Base-by-base conservation (phyloP, 1,140 invertebrate genomes). In the Pseudomyrmex flavicornis region DNA sequence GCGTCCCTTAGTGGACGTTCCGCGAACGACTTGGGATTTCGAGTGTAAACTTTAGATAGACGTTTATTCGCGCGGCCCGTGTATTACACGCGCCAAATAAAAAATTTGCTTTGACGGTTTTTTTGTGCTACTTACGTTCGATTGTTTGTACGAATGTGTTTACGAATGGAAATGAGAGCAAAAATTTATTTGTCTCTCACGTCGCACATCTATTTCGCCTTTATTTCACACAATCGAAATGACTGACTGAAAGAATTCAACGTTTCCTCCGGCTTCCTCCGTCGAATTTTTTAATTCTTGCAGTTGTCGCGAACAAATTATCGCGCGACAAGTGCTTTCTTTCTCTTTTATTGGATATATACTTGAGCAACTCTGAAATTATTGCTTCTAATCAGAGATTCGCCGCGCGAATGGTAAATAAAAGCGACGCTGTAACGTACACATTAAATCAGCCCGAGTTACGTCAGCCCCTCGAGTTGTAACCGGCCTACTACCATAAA, bases 401-500 rank as follows among this genome's bases (percentile, higher is more conserved):
- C 88, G 80, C 77, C 74, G 76, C 73, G 85, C 83, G 84, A 87
- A 84, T 86, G 72, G 83, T 74, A 90, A 88, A 90, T 86, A 89
- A 88, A 89, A 88, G 35, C 58, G 61, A 52, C 48, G 58, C 44
- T 59, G 83, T 61, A 63, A 73, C 86, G 83, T 70, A 74, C 83
- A 75, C 90, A 89, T 93, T 93, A 93, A 93, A 94, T 94, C 93
- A 93, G 86, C 88, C 87, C 61, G 87, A 82, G 85, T 52, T 70
- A 87, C 80, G 85, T 88, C 88, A 22, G n/a, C 54, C 66, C 83
- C 48, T 58, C 48, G 50, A 58, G 72, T 79, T 87, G 85, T 87
- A 87, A 83, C 80, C 77, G 79, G 73, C 68, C 75, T 82, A 75
- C 91, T 89, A 93, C 93, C 93, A 94, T 94, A 94, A 94, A 94